These are phyloP conservation scores for Chymomyza costata DNA, from an alignment of 1,140 invertebrate species.

Conservation along the genomic window DNA sequence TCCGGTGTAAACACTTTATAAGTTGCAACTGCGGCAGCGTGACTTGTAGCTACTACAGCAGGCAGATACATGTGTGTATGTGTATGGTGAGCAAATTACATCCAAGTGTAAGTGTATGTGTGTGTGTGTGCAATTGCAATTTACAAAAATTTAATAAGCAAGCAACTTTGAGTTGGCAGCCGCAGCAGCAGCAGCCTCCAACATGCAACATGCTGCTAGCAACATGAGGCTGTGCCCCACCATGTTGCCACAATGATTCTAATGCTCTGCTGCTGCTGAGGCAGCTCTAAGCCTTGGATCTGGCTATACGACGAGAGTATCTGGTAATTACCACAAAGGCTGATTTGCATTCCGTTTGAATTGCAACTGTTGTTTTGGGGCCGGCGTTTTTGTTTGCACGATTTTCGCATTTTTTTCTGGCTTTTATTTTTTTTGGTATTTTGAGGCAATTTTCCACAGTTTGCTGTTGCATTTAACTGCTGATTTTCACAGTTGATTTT, in stretches of 20 bases:
- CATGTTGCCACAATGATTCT: constrained; percentile 34
- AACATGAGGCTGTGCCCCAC: constrained; percentile 12
- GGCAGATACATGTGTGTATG: background rate
- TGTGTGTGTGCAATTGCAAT: constrained; percentile 22
- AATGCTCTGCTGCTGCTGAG: constrained; percentile 26
- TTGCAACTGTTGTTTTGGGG: constrained; percentile 67
- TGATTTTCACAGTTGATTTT: constrained; percentile 68
- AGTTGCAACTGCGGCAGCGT: constrained; percentile 18
- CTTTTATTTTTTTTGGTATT: background rate
- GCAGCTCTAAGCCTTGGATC: constrained; percentile 21
- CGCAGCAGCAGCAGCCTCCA: constrained; percentile 4
- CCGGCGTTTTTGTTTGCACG: constrained; percentile 1
- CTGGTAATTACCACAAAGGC: constrained; percentile 52
- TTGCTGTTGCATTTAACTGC: constrained; percentile 31
- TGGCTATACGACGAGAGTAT: constrained; percentile 17
- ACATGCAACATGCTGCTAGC: constrained; percentile 42
- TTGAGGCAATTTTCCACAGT: constrained; percentile 57
- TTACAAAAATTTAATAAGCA: constrained; percentile 47
- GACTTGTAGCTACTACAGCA: constrained; percentile 47
- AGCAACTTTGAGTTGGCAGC: background rate
- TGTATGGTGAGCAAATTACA: constrained; percentile 33
- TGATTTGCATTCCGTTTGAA: constrained; percentile 73
- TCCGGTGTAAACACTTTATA: too few relatives aligned
- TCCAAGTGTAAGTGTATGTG: constrained; percentile 23
- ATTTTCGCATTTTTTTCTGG: constrained; percentile 60